phyloP scores from a whole-genome alignment of 2,888 invertebrate genomes.

The Apotomis betuletana region DNA sequence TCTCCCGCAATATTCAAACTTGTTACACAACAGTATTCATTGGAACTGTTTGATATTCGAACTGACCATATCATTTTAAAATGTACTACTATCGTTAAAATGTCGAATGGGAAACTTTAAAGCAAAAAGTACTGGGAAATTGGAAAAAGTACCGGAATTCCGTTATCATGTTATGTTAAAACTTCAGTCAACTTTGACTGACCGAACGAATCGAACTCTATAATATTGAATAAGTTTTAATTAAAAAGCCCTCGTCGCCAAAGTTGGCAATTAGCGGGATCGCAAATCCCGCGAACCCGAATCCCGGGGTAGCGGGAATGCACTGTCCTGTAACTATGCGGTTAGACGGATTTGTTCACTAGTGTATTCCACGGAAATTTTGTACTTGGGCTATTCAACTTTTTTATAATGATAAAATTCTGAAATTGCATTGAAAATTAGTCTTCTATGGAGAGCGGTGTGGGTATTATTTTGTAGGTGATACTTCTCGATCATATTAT shows the following conservation, averaged over 20 bases:
- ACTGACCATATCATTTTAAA: no score
- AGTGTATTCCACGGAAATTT: not conserved
- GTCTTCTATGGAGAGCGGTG: no score
- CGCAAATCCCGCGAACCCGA: not conserved
- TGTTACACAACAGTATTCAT: no score
- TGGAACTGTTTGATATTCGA: no score
- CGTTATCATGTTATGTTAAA: conserved; percentile 50
- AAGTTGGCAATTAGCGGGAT: conserved; percentile 36
- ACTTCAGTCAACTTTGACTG: conserved; percentile 5
- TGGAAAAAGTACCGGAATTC: conserved; percentile 49
- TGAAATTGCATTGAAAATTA: no score
- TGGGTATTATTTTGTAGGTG: no score
- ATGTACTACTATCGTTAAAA: conserved; percentile 13
- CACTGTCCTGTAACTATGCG: not conserved
- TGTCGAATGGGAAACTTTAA: conserved; percentile 11
- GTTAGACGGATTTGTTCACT: not conserved
- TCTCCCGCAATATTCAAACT: no score
- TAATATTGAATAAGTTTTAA: conserved; percentile 36
- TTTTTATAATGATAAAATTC: no score
- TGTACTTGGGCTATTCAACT: not conserved
- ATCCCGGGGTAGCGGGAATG: not conserved
- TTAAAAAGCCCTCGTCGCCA: conserved; percentile 20
- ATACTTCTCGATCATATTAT: no score
- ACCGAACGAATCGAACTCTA: conserved; percentile 6
- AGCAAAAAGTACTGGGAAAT: conserved; percentile 37